phyloP scores from a whole-genome alignment of 1,140 invertebrate genomes.

The Calephelis virginiensis region DNA sequence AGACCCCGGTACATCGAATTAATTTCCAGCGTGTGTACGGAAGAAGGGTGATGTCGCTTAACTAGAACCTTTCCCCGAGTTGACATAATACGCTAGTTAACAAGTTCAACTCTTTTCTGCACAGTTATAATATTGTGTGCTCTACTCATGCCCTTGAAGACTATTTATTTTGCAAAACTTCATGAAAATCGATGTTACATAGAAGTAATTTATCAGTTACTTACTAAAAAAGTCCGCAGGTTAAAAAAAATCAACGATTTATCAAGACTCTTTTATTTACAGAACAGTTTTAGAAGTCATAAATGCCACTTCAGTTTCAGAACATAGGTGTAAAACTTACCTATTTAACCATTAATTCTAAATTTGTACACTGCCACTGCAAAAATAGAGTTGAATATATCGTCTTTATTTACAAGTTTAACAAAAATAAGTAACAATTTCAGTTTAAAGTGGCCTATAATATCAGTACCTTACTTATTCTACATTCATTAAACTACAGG shows the following conservation, averaged over 20 bases:
- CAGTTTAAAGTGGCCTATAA: conserved; percentile 22
- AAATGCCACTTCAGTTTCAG: conserved; percentile 54
- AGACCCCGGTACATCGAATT: no score
- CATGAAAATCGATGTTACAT: no score
- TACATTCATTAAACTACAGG: neutral
- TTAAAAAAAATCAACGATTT: conserved; percentile 19
- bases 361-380: conserved; percentile 56
- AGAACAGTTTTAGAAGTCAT: conserved; percentile 56
- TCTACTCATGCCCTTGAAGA: no score
- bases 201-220: neutral
- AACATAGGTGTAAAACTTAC: conserved; percentile 58
- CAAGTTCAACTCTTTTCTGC: no score
- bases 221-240: neutral
- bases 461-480: conserved; percentile 15
- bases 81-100: no score
- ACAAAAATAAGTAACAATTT: conserved; percentile 29
- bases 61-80: no score
- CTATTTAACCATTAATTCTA: conserved; percentile 36
- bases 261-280: conserved; percentile 50
- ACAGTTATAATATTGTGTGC: no score
- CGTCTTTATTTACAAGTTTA: conserved; percentile 23
- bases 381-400: conserved; percentile 42
- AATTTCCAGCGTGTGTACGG: no score
- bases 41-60: no score
- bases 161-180: no score